Base-by-base conservation (phyloP, 2,113 vertebrate genomes). In the Ascaphus truei region DNA sequence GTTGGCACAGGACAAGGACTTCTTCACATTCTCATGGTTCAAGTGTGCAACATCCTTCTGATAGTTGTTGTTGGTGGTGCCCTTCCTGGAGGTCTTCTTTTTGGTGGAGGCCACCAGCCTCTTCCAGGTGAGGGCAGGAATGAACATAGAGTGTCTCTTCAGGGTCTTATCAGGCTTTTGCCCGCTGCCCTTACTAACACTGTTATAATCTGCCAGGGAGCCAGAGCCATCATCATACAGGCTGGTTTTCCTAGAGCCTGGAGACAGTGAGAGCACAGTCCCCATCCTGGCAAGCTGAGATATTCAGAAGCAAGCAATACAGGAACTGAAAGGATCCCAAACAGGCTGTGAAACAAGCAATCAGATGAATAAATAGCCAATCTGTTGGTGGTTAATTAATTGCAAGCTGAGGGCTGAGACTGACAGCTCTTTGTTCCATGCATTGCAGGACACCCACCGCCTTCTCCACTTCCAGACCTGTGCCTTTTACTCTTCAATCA, bases 1-100 rank as follows among this genome's bases (percentile, higher is more conserved):
- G 77, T 92, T 93, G 73, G 91, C 91, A 22, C 91, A 93, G 0
- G 91, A 92, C 27, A 92, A 72, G 0, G 91, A 92, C 79, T 91
- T 93, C 76, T 89, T 89, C 30, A 91, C 88, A 39, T 93, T 92
- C 60, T 92, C 85, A 0, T 76, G 82, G 80, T 93, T 92, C 47
- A 91, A 81, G 50, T 88, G 84, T 60, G 90, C 73, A 37, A 91
- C 74, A 45, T 91, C 87, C 30, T 88, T 87, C 27, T 86, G 89
- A 77, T 88, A 88, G 73, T 87, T 78, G 77, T 76, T 85, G 67
- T 84, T 85, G 68, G 0, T 60, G 31, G 0, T 83, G 2, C 71
- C 68, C 57, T 89, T 91, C 61, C 83, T 88, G 12, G 84, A 71
- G 72, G 77, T 76, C 23, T 85, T 85, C 73, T 90, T 92, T 77